A percentile compares a stretch with the other conserved stretches of the same genome.
These are phyloP conservation scores for Petrocephalus schoutedeni DNA, from an alignment of 2,797 vertebrate species.

Conservation along the genomic window DNA sequence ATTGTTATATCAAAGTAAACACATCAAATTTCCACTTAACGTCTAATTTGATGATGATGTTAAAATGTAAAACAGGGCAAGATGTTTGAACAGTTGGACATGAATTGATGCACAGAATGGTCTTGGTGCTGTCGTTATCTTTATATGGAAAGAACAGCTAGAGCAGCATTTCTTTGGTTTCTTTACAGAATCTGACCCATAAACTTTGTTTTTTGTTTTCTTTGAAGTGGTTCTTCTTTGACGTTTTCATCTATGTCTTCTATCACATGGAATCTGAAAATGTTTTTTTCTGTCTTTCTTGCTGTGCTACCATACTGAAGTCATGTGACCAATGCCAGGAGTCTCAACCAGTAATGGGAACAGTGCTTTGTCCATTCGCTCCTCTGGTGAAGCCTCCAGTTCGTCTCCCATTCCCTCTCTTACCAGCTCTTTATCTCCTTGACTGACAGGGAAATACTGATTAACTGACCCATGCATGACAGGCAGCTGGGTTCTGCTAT, in stretches of 20 bases:
- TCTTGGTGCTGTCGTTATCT: background rate
- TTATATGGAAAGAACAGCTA: background rate
- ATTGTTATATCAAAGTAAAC: slow-evolving; percentile 3
- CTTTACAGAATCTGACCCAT: background rate
- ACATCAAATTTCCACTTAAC: background rate
- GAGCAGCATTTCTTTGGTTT: background rate
- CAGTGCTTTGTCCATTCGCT: background rate
- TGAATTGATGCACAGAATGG: background rate
- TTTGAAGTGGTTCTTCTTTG: background rate
- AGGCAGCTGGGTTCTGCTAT: background rate
- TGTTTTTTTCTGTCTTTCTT: background rate
- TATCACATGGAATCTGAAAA: background rate
- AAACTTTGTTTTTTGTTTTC: background rate
- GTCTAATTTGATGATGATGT: background rate
- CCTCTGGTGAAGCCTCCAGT: background rate
- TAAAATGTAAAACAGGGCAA: background rate
- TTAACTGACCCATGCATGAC: background rate
- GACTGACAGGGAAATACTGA: slow-evolving; percentile 1
- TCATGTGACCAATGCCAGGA: background rate
- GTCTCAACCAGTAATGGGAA: background rate
- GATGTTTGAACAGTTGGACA: background rate
- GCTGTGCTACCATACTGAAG: background rate
- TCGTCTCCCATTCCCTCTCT: background rate
- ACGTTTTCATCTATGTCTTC: background rate
- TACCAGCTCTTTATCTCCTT: slow-evolving; percentile 7